Evolutionary conservation across 2,113 vertebrate genomes (phyloP).

Genomic region (Hepsetus odoe): DNA sequence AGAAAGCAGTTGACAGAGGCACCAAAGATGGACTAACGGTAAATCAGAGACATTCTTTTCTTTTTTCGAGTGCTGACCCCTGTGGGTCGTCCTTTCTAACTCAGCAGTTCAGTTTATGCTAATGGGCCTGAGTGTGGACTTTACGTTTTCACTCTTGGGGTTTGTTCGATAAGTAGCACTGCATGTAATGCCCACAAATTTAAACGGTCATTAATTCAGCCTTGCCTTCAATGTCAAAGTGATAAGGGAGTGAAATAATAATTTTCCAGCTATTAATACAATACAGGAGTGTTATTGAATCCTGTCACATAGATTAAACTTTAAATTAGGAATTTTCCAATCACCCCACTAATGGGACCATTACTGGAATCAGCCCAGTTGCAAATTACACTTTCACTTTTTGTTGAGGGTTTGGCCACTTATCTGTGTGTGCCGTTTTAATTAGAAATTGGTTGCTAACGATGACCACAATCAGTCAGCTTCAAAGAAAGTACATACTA

Average conservation of each 20-base stretch:
- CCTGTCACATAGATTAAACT: constrained; percentile 76
- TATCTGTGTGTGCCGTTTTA: constrained; percentile 76
- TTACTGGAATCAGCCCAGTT: constrained; percentile 71
- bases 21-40: not conserved
- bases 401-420: constrained; percentile 71
- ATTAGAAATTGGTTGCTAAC: constrained; percentile 75
- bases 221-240: constrained; percentile 79
- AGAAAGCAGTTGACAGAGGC: not conserved
- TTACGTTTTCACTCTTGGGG: constrained; percentile 77
- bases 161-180: constrained; percentile 76
- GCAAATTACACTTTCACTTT: constrained; percentile 74
- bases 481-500: constrained; percentile 56
- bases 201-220: constrained; percentile 78
- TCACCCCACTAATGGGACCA: constrained; percentile 73
- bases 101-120: constrained; percentile 19
- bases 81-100: constrained; percentile 6
- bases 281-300: constrained; percentile 79
- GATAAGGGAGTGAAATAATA: constrained; percentile 76
- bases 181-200: constrained; percentile 74
- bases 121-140: constrained; percentile 77
- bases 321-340: constrained; percentile 74
- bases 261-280: constrained; percentile 75
- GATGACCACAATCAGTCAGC: constrained; percentile 74
- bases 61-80: not conserved
- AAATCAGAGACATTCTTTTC: not conserved